Base-by-base conservation (phyloP, 1,140 invertebrate genomes). In the Aphelinus certus region DNA sequence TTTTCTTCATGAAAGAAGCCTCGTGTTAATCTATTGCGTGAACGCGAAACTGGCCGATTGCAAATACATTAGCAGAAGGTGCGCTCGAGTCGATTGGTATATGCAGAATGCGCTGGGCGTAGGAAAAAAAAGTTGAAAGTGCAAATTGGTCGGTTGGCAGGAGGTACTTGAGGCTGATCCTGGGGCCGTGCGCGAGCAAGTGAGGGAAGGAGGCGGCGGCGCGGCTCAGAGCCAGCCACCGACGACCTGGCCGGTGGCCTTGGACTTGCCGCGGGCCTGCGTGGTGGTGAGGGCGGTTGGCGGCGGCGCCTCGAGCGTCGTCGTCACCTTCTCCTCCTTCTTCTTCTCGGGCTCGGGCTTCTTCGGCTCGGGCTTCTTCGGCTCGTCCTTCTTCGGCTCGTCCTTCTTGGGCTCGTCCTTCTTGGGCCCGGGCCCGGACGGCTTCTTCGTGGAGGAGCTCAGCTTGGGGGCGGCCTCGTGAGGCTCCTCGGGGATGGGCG, bases 191-290 rank as follows among this genome's bases (percentile, higher is more conserved):
- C 26, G 26, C 26, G 26, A 26, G 26, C 26, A 26, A 26, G 26
- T 26, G 26, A 26, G 26, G 26, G 26, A 26, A 26, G 4, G 51
- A 9, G 51, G 51, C 51, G 51, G 4, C 4, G 51, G 9, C 9
- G 9, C 2, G 43, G 9, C 47, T 72, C 88, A 93, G 43, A 93
- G 86, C 92, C 92, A 93, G 2, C 92, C 92, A 45, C 91, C 90
- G 61, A 92, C 88, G 9, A 91, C 86, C 88, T 91, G 90, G 2
- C 92, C 92, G 3, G 91, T 92, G 1, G 91, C 90, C 83, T 91
- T 92, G 7, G 92, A 93, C 81, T 90, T 92, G 61, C 91, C 92
- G 57, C 88, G 87, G 68, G 89, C 86, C 82, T 89, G 88, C 3
- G 88, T 88, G 2, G 84, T 86, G 45, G 82, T 83, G 71, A 65